Evolutionary conservation across 2,888 invertebrate species (phyloP).

Genomic region (Arge pagana): DNA sequence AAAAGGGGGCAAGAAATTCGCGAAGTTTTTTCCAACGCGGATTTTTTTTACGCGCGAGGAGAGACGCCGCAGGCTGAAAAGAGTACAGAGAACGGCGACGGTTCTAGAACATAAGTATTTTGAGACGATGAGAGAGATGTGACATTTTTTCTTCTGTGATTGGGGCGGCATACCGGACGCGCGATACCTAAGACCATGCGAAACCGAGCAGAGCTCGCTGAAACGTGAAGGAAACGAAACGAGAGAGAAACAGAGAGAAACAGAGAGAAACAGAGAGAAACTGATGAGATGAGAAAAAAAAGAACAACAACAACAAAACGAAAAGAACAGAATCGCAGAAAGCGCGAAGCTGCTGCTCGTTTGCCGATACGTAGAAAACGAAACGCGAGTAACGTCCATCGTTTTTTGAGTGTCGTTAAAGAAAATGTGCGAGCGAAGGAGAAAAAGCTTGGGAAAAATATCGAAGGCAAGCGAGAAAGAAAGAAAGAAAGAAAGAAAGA

Average conservation of each 20-base stretch:
- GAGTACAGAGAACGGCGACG: too few species aligned
- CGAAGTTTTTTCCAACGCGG: too few species aligned
- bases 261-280: slow-evolving; percentile 38
- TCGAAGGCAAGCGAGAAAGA: too few species aligned
- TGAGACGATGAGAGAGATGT: slow-evolving; percentile 71
- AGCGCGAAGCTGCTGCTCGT: too few species aligned
- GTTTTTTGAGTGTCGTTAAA: slow-evolving; percentile 75
- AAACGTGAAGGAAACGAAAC: slow-evolving; percentile 20
- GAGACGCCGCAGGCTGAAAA: too few species aligned
- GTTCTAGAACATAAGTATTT: slow-evolving; percentile 46
- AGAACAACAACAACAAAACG: slow-evolving; percentile 18
- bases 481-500: too few species aligned
- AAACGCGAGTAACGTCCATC: slow-evolving; percentile 61
- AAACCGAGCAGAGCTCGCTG: too few species aligned
- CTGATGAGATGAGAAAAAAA: slow-evolving; percentile 16
- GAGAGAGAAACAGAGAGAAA: slow-evolving; percentile 35
- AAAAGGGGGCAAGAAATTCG: too few species aligned
- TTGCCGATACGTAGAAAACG: slow-evolving; percentile 23
- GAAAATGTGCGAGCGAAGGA: too few species aligned
- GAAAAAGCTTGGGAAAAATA: too few species aligned
- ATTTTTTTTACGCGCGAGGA: too few species aligned
- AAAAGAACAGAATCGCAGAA: slow-evolving; percentile 54
- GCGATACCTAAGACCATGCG: slow-evolving; percentile 43
- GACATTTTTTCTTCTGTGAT: slow-evolving; percentile 87
- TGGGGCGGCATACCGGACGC: slow-evolving; percentile 77